phyloP scores from a whole-genome alignment of 2,797 vertebrate species.

The Enteromius paludinosus region DNA sequence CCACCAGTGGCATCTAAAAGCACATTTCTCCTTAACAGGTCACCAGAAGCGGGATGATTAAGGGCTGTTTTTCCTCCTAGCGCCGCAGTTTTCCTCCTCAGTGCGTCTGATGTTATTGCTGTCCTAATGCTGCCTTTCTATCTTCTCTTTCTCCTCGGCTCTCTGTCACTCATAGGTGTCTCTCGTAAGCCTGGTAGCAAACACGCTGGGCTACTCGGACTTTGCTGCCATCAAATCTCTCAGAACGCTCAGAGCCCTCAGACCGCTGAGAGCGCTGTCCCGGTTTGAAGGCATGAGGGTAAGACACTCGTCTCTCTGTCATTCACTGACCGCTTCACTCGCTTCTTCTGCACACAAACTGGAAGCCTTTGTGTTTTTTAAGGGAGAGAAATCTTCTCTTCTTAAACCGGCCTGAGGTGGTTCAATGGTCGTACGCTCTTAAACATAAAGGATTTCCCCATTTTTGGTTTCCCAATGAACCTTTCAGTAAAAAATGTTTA shows the following conservation, averaged over 20 bases:
- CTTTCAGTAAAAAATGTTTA: not conserved
- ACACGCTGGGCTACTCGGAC: slow-evolving; percentile 81
- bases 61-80: not conserved
- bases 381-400: not conserved
- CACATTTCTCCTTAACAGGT: slow-evolving; percentile 36
- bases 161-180: slow-evolving; percentile 77
- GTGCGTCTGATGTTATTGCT: slow-evolving; percentile 50
- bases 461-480: not conserved
- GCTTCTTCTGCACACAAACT: not conserved
- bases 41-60: not conserved
- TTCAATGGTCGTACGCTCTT: not conserved
- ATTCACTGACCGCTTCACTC: slow-evolving; percentile 20
- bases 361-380: not conserved
- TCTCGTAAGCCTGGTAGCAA: slow-evolving; percentile 81
- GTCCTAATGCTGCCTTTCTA: slow-evolving; percentile 62
- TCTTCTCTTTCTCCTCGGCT: slow-evolving; percentile 60
- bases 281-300: slow-evolving; percentile 89
- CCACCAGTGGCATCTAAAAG: not conserved
- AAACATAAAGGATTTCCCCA: not conserved
- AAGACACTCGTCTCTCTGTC: slow-evolving; percentile 70
- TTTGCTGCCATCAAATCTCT: slow-evolving; percentile 84
- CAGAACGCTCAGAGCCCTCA: slow-evolving; percentile 81
- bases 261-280: slow-evolving; percentile 81
- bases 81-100: slow-evolving; percentile 43
- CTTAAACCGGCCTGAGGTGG: not conserved